Evolutionary conservation across 1,140 invertebrate species (phyloP).

Genomic region (Batillaria attramentaria): DNA sequence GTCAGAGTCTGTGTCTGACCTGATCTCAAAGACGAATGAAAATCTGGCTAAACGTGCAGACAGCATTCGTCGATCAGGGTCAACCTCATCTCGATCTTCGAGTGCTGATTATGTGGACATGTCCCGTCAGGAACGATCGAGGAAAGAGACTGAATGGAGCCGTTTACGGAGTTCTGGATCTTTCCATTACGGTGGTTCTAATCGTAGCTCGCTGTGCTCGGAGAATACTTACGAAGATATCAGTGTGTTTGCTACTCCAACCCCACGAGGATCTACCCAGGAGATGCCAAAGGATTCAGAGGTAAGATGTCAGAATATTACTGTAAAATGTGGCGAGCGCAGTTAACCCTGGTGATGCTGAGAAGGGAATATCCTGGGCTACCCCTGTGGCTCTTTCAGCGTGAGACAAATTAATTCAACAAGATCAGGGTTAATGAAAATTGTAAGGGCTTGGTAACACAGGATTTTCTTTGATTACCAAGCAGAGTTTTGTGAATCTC

Average conservation of each 20-base stretch:
- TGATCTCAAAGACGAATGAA: conserved; percentile 46
- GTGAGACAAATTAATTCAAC: too few relatives aligned
- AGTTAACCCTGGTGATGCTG: too few relatives aligned
- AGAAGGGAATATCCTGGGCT: too few relatives aligned
- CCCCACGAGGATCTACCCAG: conserved; percentile 34
- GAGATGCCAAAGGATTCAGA: conserved; percentile 23
- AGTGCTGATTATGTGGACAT: conserved; percentile 61
- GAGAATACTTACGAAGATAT: conserved; percentile 51
- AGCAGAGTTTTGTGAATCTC: too few relatives aligned
- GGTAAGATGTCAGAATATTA: not conserved
- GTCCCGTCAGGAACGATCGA: conserved; percentile 44
- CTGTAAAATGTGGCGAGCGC: too few relatives aligned
- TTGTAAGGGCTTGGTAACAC: too few relatives aligned
- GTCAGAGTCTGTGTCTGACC: conserved; percentile 39
- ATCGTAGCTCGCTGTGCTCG: conserved; percentile 43
- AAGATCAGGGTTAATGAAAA: too few relatives aligned
- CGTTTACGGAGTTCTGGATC: conserved; percentile 53
- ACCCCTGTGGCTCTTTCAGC: too few relatives aligned
- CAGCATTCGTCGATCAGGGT: conserved; percentile 61
- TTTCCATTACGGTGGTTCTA: conserved; percentile 41
- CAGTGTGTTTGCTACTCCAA: conserved; percentile 40
- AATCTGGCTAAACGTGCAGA: conserved; percentile 55
- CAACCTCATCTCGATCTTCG: conserved; percentile 50
- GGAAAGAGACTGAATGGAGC: conserved; percentile 62
- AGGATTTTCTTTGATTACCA: too few relatives aligned